Percentiles rank a stretch among this genome's conserved stretches.
phyloP scores from a whole-genome alignment of 2,888 invertebrate genomes.

The Campoplex capitator region DNA sequence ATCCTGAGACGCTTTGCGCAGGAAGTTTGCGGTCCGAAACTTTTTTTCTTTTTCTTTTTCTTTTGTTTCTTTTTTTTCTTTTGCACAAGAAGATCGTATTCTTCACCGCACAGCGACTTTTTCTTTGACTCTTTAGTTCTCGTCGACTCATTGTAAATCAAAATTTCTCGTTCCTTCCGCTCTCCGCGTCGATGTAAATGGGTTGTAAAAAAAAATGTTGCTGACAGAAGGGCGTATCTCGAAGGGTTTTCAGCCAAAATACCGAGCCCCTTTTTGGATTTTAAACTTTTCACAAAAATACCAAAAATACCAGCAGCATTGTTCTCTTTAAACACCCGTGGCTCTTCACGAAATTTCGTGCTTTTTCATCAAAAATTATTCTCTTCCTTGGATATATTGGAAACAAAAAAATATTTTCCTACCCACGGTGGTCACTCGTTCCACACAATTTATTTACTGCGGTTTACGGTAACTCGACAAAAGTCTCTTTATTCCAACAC shows the following conservation, averaged over 20 bases:
- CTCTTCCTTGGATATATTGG: background rate
- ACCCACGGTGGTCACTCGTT: conserved; percentile 41
- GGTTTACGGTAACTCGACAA: conserved; percentile 70
- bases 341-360: conserved; percentile 46
- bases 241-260: background rate
- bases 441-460: conserved; percentile 76
- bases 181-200: background rate
- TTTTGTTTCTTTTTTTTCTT: conserved; percentile 13
- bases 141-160: conserved; percentile 72
- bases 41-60: conserved; percentile 29
- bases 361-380: conserved; percentile 43
- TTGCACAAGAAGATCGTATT: background rate
- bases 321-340: conserved; percentile 35
- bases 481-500: conserved; percentile 34
- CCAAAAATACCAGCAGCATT: conserved; percentile 15
- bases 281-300: background rate
- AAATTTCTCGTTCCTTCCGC: conserved; percentile 61
- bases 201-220: background rate
- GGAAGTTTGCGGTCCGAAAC: conserved; percentile 62
- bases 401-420: conserved; percentile 26
- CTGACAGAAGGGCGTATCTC: background rate
- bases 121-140: conserved; percentile 32
- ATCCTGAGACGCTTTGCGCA: conserved; percentile 32
- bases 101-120: conserved; percentile 14
- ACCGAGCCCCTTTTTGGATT: background rate